Evolutionary conservation across 1,140 invertebrate species (phyloP), one percentile per base, ranked within the genome.

Genomic region (Frieseomelitta varia): DNA sequence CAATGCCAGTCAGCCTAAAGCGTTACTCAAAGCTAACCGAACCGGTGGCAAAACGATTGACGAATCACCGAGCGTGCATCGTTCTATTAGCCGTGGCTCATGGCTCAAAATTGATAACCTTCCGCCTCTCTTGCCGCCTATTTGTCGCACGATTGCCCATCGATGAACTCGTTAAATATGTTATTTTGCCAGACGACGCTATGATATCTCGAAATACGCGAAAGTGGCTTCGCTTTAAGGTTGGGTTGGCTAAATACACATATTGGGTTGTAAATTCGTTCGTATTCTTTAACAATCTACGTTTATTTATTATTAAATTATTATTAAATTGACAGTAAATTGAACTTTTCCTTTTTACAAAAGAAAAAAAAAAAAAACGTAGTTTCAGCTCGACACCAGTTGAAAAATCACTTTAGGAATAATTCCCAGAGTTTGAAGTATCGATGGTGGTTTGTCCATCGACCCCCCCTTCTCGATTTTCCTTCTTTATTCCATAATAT

Each of bases 401-500:
- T 1, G 30, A 30, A 30, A 39, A 47, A 47, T 6, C 39, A 47
- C 39, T 8, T 47, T 47, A 10, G 39, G 30, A 21, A 34, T 11
- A 24, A 3, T 39, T 27, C 12, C 30, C 8, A 47, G 39, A 47
- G 0, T 56, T n/a, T 21, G n/a, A 77, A 68, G 63, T 56, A 82
- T 76, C 72, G 80, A 76, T 47, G 19, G 6, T 3, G 39, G 19
- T n/a, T 12, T 21, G n/a, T 15, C 24, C n/a, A 14, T 51, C 15
- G n/a, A n/a, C 10, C 24, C 17, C 21, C 21, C 4, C 2, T 4
- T 14, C 51, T 53, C 10, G 8, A 21, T 19, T 1, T 47, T n/a
- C 30, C 58, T n/a, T 27, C 21, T 58, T 53, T 83, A 53, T 58
- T 69, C 55, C 74, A 67, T 61, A 56, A 58, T 83, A 83, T 83